Evolutionary conservation across 30 jellyfish, hydroid and myxozoan genomes (phyloP), one percentile per base, ranked within the genome.

Genomic region (Cassiopea xamachana): DNA sequence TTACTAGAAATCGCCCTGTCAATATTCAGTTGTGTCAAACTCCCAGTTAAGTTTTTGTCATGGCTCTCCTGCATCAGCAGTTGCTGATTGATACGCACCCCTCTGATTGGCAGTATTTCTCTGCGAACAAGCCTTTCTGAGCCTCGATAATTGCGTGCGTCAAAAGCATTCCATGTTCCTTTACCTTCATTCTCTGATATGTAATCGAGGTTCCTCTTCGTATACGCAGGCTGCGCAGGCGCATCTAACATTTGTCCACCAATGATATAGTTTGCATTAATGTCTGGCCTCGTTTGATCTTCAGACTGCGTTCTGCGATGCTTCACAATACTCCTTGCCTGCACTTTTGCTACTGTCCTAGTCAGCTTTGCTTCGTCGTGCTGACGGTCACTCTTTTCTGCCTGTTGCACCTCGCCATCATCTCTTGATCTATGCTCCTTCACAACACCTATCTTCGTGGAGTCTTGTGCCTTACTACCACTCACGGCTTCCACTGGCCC

Each of bases 1-100:
- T 82, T 68, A 58, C 80, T 87, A 14, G 94, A 87, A 77, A 87
- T 87, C 48, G 94, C 94, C 46, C 94, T 89, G 46, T 87, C 87
- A n/a, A 87, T 74, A 58, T 87, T 87, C 17, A 87, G 80, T 80
- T 77, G 94, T 27, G 94, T 76, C 70, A 87, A 69, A 62, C 94
- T 76, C n/a, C 83, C 71, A 72, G 62, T 87, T 8, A 87, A 78
- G 18, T 10, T 43, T 19, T 77, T 76, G 10, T 67, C 71, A 10
- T 62, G 82, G 81, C 68, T 61, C 80, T 48, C 71, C 16, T 46
- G 73, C 82, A 59, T 51, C 4, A 46, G 69, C 50, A 82, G 49
- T 46, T 82, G 90, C 60, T 69, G 58, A 73, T 48, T 69, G 60
- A 45, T 75, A 39, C 70, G 70, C 14, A 59, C 45, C 12, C 48